These are phyloP conservation scores for Pegoplata infirma DNA, from an alignment of 2,888 invertebrate species.

Conservation along the genomic window DNA sequence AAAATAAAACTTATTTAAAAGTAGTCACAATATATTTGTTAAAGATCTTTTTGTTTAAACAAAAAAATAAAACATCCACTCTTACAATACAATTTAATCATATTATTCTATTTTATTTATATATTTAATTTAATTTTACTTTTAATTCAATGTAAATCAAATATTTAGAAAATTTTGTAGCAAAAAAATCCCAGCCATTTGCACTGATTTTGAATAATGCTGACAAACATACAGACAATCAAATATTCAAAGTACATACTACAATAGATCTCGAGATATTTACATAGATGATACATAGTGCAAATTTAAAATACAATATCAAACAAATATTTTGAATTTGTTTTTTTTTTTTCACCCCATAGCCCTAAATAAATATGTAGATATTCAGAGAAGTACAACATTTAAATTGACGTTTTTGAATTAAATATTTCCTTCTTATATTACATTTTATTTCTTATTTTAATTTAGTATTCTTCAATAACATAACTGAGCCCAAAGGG, in stretches of 20 bases:
- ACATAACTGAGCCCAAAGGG: no score
- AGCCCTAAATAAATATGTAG: conserved; percentile 16
- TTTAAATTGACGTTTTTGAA: no score
- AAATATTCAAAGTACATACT: conserved; percentile 15
- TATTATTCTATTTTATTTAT: conserved; percentile 42
- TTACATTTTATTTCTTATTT: no score
- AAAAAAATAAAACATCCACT: neutral
- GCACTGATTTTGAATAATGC: conserved; percentile 40
- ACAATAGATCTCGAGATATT: conserved; percentile 25
- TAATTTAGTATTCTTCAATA: no score
- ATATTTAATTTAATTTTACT: conserved; percentile 15
- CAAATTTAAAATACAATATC: conserved; percentile 6
- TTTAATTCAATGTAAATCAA: conserved; percentile 53
- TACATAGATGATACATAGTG: conserved; percentile 17
- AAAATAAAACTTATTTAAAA: neutral
- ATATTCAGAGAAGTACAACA: neutral
- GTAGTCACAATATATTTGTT: neutral
- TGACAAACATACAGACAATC: conserved; percentile 4
- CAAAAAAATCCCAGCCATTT: conserved; percentile 55
- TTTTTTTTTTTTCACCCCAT: conserved; percentile 21
- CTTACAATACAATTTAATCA: neutral
- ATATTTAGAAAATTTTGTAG: conserved; percentile 54
- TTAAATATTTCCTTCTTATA: no score
- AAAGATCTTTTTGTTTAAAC: neutral
- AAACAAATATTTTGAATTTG: conserved; percentile 45